Percentiles rank a stretch among this genome's conserved stretches.
Conservation (phyloP, 2,113 vertebrate genomes). For the Agelaius phoeniceus region DNA sequence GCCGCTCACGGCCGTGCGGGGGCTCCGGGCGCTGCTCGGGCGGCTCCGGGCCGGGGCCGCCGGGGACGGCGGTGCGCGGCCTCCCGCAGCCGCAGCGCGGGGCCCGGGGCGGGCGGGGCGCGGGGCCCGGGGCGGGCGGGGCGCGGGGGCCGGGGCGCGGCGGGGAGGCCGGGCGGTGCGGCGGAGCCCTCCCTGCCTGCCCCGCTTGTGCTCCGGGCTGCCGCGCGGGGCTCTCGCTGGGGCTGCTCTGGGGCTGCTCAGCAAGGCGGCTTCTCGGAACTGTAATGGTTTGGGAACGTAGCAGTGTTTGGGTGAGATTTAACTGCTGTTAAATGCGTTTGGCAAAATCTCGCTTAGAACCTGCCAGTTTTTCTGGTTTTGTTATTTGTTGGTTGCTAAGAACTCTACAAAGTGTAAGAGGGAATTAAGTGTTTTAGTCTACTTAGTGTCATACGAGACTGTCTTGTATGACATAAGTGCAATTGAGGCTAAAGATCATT, state of each 20-base stretch:
- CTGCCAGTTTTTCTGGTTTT: not conserved
- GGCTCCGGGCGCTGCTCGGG: not conserved
- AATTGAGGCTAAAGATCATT: not conserved
- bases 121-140: too few species aligned
- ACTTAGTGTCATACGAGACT: not conserved
- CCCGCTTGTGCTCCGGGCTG: not conserved
- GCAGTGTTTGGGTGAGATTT: not conserved
- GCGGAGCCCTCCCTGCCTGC: not conserved
- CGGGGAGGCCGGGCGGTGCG: not conserved
- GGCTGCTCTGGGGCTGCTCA: fast-evolving
- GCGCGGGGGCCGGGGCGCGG: too few species aligned
- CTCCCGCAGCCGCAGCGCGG: too few species aligned
- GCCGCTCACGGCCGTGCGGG: not conserved
- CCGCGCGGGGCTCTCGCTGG: not conserved
- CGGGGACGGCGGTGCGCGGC: not conserved
- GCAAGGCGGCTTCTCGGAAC: not conserved
- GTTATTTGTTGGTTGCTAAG: not conserved
- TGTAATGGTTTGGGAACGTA: fast-evolving
- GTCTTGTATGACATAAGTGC: not conserved
- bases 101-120: too few species aligned
- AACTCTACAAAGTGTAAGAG: not conserved
- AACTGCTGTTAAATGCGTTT: not conserved
- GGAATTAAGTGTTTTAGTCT: not conserved
- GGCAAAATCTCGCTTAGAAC: not conserved
- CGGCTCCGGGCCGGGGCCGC: not conserved